phyloP scores from a whole-genome alignment of 2,113 vertebrate genomes.

The Podarcis cretensis region DNA sequence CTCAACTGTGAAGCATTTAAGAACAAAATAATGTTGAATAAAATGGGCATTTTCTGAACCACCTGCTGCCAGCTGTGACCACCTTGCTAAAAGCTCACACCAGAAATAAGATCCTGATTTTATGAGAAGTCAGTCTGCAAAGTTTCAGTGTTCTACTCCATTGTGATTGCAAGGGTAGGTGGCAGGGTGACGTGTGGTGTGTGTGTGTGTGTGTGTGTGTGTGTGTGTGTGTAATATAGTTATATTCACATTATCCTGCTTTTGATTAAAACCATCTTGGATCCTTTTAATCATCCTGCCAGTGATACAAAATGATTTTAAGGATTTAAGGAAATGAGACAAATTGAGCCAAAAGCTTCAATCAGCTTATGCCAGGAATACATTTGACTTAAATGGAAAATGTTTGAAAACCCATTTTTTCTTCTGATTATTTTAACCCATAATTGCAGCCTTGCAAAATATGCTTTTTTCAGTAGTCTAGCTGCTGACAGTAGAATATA shows the following conservation, averaged over 20 bases:
- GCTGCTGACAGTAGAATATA: background rate
- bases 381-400: background rate
- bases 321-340: background rate
- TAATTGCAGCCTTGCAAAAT: background rate
- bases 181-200: background rate
- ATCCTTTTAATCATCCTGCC: background rate
- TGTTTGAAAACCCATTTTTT: constrained; percentile 8
- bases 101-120: constrained; percentile 16
- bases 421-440: constrained; percentile 15
- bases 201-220: background rate
- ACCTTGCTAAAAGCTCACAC: constrained; percentile 38
- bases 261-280: background rate
- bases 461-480: background rate
- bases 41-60: constrained; percentile 51
- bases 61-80: constrained; percentile 10
- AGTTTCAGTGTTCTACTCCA: constrained; percentile 2
- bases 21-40: constrained; percentile 51
- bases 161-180: background rate
- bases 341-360: background rate
- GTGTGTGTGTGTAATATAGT: background rate
- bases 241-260: background rate
- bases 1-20: constrained; percentile 41
- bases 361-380: background rate
- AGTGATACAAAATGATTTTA: constrained; percentile 21
- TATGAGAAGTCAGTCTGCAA: constrained; percentile 12